Conservation (phyloP, 2,797 vertebrate species). For the Amblyraja radiata region DNA sequence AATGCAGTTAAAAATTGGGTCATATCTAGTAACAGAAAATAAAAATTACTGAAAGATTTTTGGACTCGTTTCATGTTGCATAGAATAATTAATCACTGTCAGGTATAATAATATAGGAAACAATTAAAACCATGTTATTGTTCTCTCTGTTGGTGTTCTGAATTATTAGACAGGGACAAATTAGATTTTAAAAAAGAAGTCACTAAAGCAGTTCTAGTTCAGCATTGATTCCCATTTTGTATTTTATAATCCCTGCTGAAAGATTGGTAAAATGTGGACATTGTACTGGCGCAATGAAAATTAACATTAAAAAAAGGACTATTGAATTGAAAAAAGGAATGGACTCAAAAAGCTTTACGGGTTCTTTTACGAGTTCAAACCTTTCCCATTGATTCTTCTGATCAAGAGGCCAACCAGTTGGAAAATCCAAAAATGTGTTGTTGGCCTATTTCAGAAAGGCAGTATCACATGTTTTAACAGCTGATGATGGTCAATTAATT, state of each 20-base stretch:
- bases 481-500: neutral
- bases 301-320: too few species aligned
- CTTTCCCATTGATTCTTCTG: neutral
- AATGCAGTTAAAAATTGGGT: neutral
- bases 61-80: neutral
- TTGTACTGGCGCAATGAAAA: neutral
- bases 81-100: neutral
- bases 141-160: neutral
- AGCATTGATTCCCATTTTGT: neutral
- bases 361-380: neutral
- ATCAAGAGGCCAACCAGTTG: neutral
- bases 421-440: neutral
- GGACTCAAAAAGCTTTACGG: neutral
- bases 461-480: neutral
- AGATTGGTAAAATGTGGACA: neutral
- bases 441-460: neutral
- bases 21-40: neutral
- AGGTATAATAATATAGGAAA: neutral
- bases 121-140: conserved; percentile 10
- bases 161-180: neutral
- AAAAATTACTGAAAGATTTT: neutral
- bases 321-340: neutral
- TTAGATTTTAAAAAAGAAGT: neutral
- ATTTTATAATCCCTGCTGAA: neutral
- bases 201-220: neutral